These are phyloP conservation scores for Nebria brevicollis DNA, from an alignment of 2,888 invertebrate species.

Conservation along the genomic window DNA sequence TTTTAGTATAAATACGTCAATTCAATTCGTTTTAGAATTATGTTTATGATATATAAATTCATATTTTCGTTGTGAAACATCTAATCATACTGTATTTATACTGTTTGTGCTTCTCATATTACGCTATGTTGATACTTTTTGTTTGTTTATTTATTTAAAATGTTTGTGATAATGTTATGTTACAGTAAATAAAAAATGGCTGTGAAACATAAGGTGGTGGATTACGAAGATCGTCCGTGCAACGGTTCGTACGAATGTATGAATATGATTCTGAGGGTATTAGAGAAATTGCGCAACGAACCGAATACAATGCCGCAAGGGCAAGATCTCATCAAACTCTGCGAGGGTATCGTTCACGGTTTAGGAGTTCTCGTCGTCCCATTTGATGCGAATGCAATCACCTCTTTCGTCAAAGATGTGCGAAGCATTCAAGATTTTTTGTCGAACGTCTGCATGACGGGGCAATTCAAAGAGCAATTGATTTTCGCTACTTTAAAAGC, in stretches of 20 bases:
- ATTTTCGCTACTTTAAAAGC: slow-evolving; percentile 68
- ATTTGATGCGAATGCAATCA: slow-evolving; percentile 55
- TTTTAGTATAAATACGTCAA: background rate
- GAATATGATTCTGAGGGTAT: slow-evolving; percentile 64
- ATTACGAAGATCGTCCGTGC: slow-evolving; percentile 62
- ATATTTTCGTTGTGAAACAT: background rate
- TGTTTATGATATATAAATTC: background rate
- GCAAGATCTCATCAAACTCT: slow-evolving; percentile 63
- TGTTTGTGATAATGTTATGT: slow-evolving; percentile 2
- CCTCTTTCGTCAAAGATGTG: slow-evolving; percentile 58
- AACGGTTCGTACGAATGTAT: slow-evolving; percentile 62
- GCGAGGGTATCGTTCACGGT: slow-evolving; percentile 66
- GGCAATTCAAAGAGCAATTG: slow-evolving; percentile 63
- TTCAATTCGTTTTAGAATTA: background rate
- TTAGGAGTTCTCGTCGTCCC: slow-evolving; percentile 63
- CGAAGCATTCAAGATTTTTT: slow-evolving; percentile 58
- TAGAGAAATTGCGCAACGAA: slow-evolving; percentile 62
- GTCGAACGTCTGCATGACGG: slow-evolving; percentile 57
- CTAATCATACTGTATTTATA: no score
- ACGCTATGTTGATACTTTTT: background rate
- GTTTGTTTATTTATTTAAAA: background rate
- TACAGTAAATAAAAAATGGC: slow-evolving; percentile 62
- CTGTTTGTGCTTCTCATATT: no score
- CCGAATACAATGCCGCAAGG: slow-evolving; percentile 62
- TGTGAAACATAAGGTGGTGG: slow-evolving; percentile 69